Conservation (phyloP, 2,113 vertebrate genomes). For the Burhinus oedicnemus region DNA sequence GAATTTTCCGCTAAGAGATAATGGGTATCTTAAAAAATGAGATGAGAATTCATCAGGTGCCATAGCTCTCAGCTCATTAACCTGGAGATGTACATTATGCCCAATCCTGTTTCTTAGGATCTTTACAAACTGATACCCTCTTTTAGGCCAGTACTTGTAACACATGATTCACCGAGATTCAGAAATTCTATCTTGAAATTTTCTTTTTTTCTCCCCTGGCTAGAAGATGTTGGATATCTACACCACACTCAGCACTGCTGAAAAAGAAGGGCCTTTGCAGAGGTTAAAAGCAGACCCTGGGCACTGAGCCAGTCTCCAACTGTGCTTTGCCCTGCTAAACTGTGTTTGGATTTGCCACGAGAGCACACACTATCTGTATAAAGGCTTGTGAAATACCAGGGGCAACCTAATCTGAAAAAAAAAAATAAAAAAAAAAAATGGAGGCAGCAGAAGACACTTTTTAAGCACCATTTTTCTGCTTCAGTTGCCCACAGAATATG, state of each 20-base stretch:
- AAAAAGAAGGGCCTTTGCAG: neutral
- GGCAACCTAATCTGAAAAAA: neutral
- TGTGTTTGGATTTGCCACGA: neutral
- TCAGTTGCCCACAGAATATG: neutral
- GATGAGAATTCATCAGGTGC: neutral
- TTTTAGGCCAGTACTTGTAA: neutral
- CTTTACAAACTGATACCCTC: neutral
- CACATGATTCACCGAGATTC: neutral
- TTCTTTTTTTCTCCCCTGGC: neutral
- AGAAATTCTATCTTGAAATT: neutral
- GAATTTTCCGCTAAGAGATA: neutral
- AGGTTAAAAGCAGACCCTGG: conserved; percentile 35
- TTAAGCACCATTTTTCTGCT: neutral
- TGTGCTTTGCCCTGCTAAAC: conserved; percentile 20
- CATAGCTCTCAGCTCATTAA: neutral
- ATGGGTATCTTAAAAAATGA: neutral
- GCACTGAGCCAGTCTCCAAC: conserved; percentile 30
- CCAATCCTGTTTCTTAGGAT: neutral
- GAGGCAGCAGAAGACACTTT: neutral
- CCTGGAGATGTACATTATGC: neutral
- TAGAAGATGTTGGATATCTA: neutral
- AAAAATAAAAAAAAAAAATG: neutral
- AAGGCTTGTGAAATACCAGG: neutral
- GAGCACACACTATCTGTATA: neutral
- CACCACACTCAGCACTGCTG: neutral